Base-by-base conservation (phyloP, 2,113 vertebrate species). In the Noturus placidus region DNA sequence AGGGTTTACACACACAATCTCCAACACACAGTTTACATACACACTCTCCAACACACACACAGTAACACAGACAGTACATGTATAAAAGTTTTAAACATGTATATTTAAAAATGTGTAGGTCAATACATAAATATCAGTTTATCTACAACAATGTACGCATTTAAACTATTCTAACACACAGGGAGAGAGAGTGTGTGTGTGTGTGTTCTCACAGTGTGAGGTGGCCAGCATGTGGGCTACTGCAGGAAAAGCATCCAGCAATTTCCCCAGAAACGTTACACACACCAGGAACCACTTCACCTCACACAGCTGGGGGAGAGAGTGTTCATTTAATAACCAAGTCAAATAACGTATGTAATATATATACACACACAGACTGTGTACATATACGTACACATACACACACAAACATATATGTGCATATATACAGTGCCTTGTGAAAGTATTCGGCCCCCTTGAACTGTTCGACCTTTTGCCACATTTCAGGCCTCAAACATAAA, bases 181-280 rank as follows among this genome's bases (percentile, higher is more conserved):
- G 9, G 46, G 46, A 50, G 46, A 50, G 9, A 50, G 9, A 5
- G 8, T 46, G 46, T 46, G 46, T 50, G 42, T 46, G 42, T 46
- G 6, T 46, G 82, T 56, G 70, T 46, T 84, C 93, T 95, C 82
- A 99, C 98, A 92, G 57, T 97, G 96, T 56, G 96, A 94, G 72
- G 94, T 92, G 65, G 96, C 93, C 86, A 99, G 93, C 25, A 87
- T 83, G 10, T 95, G 94, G 74, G 95, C 93, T 91, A 99, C 91
- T 65, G 90, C 85, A 85, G 98, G 96, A 52, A 96, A 88, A 27
- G 94, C 92, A 88, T 98, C 96, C 89, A 97, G 90, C 82, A 99
- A 88, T 89, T 96, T 97, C 89, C 97, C 98, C 90, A 99, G 88
- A 87, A 99, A 95, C 81, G 77, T 96, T 87, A 98, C 94, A 0